Percentiles rank a stretch among this genome's conserved stretches.
Conservation (phyloP, 2,797 vertebrate genomes). For the Jordanella pulchra region DNA sequence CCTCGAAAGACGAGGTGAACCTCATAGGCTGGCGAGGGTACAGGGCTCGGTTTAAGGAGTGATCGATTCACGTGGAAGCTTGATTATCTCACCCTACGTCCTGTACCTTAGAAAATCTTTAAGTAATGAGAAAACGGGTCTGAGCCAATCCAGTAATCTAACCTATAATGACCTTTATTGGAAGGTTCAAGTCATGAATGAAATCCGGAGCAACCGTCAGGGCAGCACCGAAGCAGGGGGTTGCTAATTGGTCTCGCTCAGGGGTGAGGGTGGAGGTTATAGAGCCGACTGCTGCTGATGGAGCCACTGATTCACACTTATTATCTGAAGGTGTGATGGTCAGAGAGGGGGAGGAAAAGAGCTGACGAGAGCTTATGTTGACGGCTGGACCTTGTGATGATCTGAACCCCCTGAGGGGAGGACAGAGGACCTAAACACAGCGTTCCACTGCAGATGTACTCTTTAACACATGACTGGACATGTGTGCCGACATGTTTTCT, state of each 20-base stretch:
- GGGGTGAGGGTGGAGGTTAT: constrained; percentile 32
- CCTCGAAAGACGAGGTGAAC: constrained; percentile 56
- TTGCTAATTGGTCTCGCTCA: constrained; percentile 53
- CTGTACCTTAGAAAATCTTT: constrained; percentile 42
- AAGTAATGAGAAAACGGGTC: constrained; percentile 47
- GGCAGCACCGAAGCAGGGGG: constrained; percentile 15
- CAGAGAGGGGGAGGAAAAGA: constrained; percentile 18
- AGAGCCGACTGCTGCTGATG: constrained; percentile 24
- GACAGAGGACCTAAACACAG: constrained; percentile 27
- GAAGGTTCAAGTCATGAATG: constrained; percentile 58
- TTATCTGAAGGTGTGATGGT: constrained; percentile 57
- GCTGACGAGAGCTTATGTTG: constrained; percentile 52
- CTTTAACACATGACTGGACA: constrained; percentile 1
- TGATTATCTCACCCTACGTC: constrained; percentile 22
- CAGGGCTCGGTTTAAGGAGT: constrained; percentile 8
- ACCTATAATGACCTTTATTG: constrained; percentile 60
- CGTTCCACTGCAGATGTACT: constrained; percentile 33
- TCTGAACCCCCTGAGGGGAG: constrained; percentile 35
- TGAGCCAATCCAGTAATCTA: constrained; percentile 56
- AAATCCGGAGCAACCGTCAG: constrained; percentile 35
- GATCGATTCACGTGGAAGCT: constrained; percentile 34
- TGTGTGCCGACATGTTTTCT: constrained; percentile 13
- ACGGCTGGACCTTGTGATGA: constrained; percentile 62
- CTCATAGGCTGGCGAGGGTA: background rate
- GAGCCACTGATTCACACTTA: constrained; percentile 49